Evolutionary conservation across 2,888 invertebrate genomes (phyloP).

Genomic region (Drosophila nigritarsus): DNA sequence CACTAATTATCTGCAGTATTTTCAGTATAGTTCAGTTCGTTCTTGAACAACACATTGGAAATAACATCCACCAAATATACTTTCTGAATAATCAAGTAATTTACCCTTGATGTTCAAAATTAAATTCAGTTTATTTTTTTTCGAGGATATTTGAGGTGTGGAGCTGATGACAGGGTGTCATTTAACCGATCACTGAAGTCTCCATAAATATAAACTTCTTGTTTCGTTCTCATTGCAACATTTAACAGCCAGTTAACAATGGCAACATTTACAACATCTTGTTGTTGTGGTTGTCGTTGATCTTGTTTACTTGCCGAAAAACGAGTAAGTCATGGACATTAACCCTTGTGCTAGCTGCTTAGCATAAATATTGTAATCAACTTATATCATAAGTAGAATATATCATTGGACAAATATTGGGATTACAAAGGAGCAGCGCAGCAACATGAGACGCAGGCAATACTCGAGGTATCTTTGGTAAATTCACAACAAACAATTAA

Average conservation of each 20-base stretch:
- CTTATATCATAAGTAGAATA: neutral
- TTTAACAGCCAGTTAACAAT: conserved; percentile 55
- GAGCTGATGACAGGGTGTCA: neutral
- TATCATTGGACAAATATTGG: neutral
- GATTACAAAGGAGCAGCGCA: neutral
- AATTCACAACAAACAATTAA: neutral
- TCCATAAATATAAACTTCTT: neutral
- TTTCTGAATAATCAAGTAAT: neutral
- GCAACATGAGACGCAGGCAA: neutral
- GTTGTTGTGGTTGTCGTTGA: conserved; percentile 38
- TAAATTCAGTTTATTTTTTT: accelerated
- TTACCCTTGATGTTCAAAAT: neutral
- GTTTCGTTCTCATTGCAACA: conserved; percentile 67
- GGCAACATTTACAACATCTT: conserved; percentile 23
- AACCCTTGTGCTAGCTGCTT: conserved; percentile 50
- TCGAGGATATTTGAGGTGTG: neutral
- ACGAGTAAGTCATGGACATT: conserved; percentile 43
- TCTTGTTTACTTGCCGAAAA: conserved; percentile 62
- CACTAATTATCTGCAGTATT: no score
- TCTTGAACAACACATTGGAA: neutral
- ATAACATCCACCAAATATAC: neutral
- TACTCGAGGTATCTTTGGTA: neutral
- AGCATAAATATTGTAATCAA: neutral
- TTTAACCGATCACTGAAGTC: neutral
- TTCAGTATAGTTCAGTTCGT: neutral